Conservation (phyloP, 2,888 invertebrate species). For the Calameuta filiformis region DNA sequence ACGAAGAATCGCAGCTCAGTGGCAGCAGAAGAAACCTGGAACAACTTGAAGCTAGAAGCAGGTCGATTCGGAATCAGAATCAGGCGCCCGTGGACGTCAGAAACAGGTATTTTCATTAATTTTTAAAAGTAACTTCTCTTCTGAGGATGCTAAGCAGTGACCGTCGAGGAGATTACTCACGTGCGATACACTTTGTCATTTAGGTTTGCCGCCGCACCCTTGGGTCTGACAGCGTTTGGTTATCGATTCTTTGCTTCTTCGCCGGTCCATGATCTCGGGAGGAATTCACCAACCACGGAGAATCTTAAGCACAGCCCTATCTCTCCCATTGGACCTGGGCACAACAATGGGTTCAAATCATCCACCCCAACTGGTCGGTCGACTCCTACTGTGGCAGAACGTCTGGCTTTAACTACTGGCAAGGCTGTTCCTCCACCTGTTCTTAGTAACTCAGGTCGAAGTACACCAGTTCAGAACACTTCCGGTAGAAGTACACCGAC, state of each 20-base stretch:
- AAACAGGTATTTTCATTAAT: constrained; percentile 45
- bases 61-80: constrained; percentile 36
- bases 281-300: constrained; percentile 40
- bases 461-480: constrained; percentile 34
- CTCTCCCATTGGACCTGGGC: constrained; percentile 52
- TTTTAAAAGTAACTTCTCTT: too few relatives aligned
- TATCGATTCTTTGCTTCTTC: constrained; percentile 61
- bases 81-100: constrained; percentile 48
- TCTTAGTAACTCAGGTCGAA: constrained; percentile 30
- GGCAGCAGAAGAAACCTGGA: constrained; percentile 36
- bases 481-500: constrained; percentile 53
- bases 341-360: constrained; percentile 39
- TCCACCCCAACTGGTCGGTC: constrained; percentile 43
- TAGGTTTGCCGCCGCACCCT: constrained; percentile 56
- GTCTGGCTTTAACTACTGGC: constrained; percentile 39
- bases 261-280: constrained; percentile 41
- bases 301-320: constrained; percentile 47
- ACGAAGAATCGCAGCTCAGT: constrained; percentile 34
- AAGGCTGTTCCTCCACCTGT: constrained; percentile 36
- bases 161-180: too few relatives aligned
- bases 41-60: constrained; percentile 33
- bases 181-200: neutral
- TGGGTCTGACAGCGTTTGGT: constrained; percentile 54
- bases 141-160: neutral
- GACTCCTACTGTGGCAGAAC: constrained; percentile 51